Conservation (phyloP, 2,888 invertebrate genomes). For the Eumerus sabulonum region DNA sequence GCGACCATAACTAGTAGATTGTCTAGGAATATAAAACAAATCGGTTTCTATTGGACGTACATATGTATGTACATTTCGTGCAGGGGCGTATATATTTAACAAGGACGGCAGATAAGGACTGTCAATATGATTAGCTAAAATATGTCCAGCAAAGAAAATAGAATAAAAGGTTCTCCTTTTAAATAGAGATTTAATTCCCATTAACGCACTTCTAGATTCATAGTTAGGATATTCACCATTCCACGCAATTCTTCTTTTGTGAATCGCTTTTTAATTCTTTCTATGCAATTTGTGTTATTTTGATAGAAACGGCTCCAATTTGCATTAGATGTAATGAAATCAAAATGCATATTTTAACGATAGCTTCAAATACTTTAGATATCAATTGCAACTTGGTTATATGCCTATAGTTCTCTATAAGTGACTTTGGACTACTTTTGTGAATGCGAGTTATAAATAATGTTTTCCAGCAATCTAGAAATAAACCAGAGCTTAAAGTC, state of each 20-base stretch:
- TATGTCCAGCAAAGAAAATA: too few relatives aligned
- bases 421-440: slow-evolving; percentile 1
- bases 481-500: background rate
- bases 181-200: too few relatives aligned
- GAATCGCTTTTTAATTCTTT: too few relatives aligned
- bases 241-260: background rate
- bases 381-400: slow-evolving; percentile 20
- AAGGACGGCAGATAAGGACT: too few relatives aligned
- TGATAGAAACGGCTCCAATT: background rate
- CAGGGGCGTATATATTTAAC: too few relatives aligned
- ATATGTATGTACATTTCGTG: too few relatives aligned
- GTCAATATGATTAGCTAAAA: too few relatives aligned
- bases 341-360: background rate
- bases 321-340: background rate
- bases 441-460: slow-evolving; percentile 12
- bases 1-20: too few relatives aligned
- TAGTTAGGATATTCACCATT: background rate
- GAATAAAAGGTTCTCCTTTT: too few relatives aligned
- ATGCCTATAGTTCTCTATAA: background rate
- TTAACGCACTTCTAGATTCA: background rate
- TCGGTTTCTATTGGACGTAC: too few relatives aligned
- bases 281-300: background rate
- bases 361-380: slow-evolving; percentile 2
- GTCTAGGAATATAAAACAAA: too few relatives aligned
- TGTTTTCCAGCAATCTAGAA: slow-evolving; percentile 21